Evolutionary conservation across 2,113 vertebrate species (phyloP), one percentile per base, ranked within the genome.

Genomic region (Istiophorus platypterus): DNA sequence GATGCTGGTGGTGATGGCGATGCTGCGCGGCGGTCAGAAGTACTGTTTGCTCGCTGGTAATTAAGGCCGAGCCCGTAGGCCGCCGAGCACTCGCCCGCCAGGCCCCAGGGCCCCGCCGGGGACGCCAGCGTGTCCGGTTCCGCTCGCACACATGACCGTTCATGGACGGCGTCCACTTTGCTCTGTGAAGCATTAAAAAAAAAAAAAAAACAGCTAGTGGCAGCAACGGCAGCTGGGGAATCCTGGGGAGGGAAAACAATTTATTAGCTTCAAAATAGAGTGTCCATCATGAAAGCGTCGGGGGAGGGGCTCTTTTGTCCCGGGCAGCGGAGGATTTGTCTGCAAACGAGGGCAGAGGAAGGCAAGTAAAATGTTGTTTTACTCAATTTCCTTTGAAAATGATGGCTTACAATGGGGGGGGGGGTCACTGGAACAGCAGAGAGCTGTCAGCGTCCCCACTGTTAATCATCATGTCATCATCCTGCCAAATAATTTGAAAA

Each of bases 1-100:
- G 84, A n/a, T n/a, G n/a, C n/a, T n/a, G 88, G 84, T 76, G 84
- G 86, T 81, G 84, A 58, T 76, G 26, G 79, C 20, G 41, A 85
- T 85, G 91, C n/a, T n/a, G n/a, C n/a, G n/a, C n/a, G 41, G 34
- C 56, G 20, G 41, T 5, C 20, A 45, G 24, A 65, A 74, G 59
- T 45, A 9, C n/a, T 67, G 65, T 76, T 80, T 79, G 75, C 52
- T 69, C 74, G 56, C 18, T 24, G 78, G 45, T 76, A 67, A 71
- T 80, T 82, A 69, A 74, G 83, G 65, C 31, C 9, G 49, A 80
- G 69, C 61, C 81, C 77, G 56, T 20, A 34, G 47, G 29, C 26
- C 54, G 24, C 31, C 42, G 6, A 26, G 78, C 4, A 57, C 59
- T 47, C 24, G 68, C 78, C 69, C 78, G 57, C 51, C 64, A 85